Evolutionary conservation across 2,888 invertebrate species (phyloP).

Genomic region (Thera britannica): DNA sequence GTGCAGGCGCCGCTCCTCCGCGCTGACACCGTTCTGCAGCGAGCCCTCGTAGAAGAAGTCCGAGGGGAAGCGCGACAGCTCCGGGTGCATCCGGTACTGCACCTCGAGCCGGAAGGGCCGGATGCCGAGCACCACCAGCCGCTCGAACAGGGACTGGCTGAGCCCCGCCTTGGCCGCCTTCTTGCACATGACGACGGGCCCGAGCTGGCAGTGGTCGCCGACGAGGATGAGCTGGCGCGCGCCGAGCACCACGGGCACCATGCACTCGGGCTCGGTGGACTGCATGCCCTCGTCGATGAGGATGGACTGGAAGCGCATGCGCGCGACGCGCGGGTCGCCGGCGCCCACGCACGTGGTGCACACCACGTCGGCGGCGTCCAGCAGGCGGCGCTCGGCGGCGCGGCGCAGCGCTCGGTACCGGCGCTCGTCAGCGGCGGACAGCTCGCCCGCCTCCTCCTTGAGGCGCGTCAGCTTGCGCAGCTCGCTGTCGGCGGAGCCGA

Average conservation of each 20-base stretch:
- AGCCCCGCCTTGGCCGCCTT: constrained; percentile 98
- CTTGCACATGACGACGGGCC: constrained; percentile 99
- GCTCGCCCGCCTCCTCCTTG: constrained; percentile 99
- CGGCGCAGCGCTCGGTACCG: constrained; percentile 96
- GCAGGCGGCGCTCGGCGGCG: constrained; percentile 94
- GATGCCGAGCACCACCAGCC: constrained; percentile 98
- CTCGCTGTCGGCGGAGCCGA: constrained; percentile 95
- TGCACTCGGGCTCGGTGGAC: constrained; percentile 98
- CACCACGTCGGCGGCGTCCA: constrained; percentile 99
- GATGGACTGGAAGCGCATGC: constrained; percentile 97
- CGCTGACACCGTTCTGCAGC: constrained; percentile 99
- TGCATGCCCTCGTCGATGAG: constrained; percentile 99
- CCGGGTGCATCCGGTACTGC: constrained; percentile 99
- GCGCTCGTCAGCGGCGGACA: constrained; percentile 97
- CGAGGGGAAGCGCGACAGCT: constrained; percentile 98
- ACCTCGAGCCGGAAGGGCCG: constrained; percentile 98
- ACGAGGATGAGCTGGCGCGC: constrained; percentile 98
- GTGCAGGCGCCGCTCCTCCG: constrained; percentile 94
- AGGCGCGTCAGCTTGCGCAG: constrained; percentile 97
- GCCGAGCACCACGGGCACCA: constrained; percentile 99
- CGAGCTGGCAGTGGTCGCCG: constrained; percentile 99
- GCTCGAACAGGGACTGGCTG: constrained; percentile 98
- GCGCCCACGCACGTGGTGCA: constrained; percentile 99
- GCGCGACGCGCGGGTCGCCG: constrained; percentile 96
- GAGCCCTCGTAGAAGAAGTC: constrained; percentile 99